Base-by-base conservation (phyloP, 2,113 vertebrate genomes). In the Agapornis roseicollis region DNA sequence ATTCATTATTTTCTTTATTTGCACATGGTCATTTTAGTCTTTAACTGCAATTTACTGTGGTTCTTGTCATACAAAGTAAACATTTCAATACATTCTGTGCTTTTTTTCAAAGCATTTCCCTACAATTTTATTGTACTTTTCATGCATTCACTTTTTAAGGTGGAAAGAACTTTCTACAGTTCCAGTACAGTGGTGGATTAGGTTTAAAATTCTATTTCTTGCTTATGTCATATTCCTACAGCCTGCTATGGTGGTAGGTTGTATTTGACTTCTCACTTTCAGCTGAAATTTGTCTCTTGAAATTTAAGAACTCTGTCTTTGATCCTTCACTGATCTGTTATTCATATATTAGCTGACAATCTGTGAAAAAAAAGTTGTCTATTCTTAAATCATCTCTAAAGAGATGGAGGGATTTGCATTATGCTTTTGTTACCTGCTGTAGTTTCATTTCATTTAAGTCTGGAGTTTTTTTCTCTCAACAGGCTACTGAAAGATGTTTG, bases 191-290 rank as follows among this genome's bases (percentile, higher is more conserved):
- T 37, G 28, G 79, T 2, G 53, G 5, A 64, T 46, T 66, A 60
- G 9, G 44, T 70, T 94, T 94, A 85, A 96, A 93, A 96, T 94
- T 55, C 19, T 31, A 19, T 81, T 79, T 85, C 60, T 83, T 96
- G 13, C 19, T 86, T 89, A 17, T 33, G 11, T 18, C 16, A 17
- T 80, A 27, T 82, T 87, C 22, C n/a, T 94, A 69, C 24, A 83
- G 11, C 35, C 77, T 77, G 10, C 63, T n/a, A 7, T 60, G 27
- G 53, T 68, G 24, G 18, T 55, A 31, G 46, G 8, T 89, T 96
- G 31, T 74, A 80, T 82, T 33, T 93, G 41, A 56, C 13, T 8
- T 60, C 42, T 52, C 64, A 49, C 44, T 65, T 50, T 63, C 29
- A 66, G 64, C 10, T 71, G 33, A 91, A 77, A 80, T 85, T 52